Evolutionary conservation across 1,140 invertebrate species (phyloP), one percentile per base, ranked within the genome.

Genomic region (Brachionus rubens): DNA sequence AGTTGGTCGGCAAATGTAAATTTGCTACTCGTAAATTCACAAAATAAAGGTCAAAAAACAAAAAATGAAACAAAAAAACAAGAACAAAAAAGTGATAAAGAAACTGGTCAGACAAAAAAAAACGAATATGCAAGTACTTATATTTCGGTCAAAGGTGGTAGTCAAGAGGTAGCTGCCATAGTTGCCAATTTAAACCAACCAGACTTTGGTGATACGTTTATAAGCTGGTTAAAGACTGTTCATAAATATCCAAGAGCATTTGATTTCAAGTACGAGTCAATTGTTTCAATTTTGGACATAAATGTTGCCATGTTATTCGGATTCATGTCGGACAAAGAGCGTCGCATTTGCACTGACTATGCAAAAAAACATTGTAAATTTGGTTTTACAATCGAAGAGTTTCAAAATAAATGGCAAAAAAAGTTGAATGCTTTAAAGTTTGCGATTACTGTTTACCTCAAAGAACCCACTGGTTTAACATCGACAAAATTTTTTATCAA

Each of bases 91-190:
- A 19, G 5, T 7, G 46, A 72, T 5, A 72, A 72, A 24, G 68
- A 72, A 72, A 33, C 19, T 14, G 50, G 59, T 5, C 36, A 65
- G 9, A 65, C 36, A 14, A 72, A 72, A 41, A 33, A 72, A 28
- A 72, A 33, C 28, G 68, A 72, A 48, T 72, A 72, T 26, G 19
- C 68, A 6, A 72, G 68, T 16, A 72, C 68, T 21, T 72, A 50
- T 14, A 50, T 72, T 30, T 72, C 68, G 12, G 68, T 72, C 2
- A 72, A 72, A 41, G 68, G 68, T 19, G 68, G 68, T 28, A 72
- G 68, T 54, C 68, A 72, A 54, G 68, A 72, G 6, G 46, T 72
- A 72, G 68, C 68, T 24, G 68, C 68, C 0, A 72, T 72, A 21
- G 68, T 72, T 16, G 68, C 68, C 46, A 72, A 54, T 41, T 40